Conservation (phyloP, 1,140 invertebrate genomes). For the Scaptomyza pallida region DNA sequence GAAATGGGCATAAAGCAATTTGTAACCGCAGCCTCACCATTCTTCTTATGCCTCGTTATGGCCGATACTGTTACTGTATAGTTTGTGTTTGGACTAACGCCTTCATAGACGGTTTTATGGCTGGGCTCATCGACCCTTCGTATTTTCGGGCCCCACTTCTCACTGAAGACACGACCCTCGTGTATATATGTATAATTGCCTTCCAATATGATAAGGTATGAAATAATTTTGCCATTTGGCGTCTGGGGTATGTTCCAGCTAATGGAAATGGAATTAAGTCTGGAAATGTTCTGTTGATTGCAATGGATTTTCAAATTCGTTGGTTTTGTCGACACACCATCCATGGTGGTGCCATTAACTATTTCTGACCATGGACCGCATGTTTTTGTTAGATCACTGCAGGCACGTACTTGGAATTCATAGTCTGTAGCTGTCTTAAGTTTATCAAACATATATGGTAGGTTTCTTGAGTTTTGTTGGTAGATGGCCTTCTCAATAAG, state of each 20-base stretch:
- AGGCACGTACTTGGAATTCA: conserved; percentile 90
- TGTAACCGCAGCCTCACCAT: conserved; percentile 87
- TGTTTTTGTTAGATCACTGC: conserved; percentile 89
- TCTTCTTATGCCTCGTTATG: conserved; percentile 88
- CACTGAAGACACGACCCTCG: conserved; percentile 85
- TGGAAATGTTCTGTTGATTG: conserved; percentile 87
- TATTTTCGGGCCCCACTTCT: conserved; percentile 86
- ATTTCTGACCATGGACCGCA: conserved; percentile 90
- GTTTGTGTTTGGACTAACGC: conserved; percentile 91
- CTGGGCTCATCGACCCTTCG: conserved; percentile 85
- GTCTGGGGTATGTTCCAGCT: conserved; percentile 89
- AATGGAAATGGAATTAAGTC: conserved; percentile 87
- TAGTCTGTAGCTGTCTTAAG: conserved; percentile 91
- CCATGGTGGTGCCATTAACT: conserved; percentile 91
- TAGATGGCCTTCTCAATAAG: conserved; percentile 87
- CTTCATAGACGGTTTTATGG: conserved; percentile 71
- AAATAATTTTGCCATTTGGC: conserved; percentile 90
- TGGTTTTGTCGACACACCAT: conserved; percentile 88
- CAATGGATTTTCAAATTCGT: conserved; percentile 86
- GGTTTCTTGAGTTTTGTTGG: conserved; percentile 86
- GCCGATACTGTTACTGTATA: conserved; percentile 90
- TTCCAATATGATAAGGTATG: conserved; percentile 85
- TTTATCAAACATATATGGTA: conserved; percentile 90
- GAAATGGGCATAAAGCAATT: conserved; percentile 87
- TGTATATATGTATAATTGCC: conserved; percentile 87